Evolutionary conservation across 2,113 vertebrate species (phyloP), one percentile per base, ranked within the genome.

Genomic region (Rattus rattus): DNA sequence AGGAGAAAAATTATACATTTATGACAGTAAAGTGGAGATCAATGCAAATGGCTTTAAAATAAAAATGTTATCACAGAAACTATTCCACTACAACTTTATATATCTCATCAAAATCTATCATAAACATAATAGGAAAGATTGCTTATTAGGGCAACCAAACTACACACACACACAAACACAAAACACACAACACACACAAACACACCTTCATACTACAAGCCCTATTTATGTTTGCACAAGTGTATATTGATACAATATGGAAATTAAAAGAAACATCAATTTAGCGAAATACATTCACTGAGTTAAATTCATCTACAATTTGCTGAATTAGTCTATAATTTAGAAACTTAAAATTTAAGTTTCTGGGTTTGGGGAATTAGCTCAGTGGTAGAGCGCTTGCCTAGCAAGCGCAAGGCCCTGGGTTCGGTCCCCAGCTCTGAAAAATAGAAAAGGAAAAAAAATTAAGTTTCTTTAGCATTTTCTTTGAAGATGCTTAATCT

Each of bases 11-110:
- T 49, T 1, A 17, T 30, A 26, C 2, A 39, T 36, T 59, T 87
- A 77, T 56, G n/a, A 73, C 0, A 91, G 4, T 69, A 33, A 96
- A 87, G 79, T 85, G 20, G 94, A 80, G 2, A 90, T 10, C 24
- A 39, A 39, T 75, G 26, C 26, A 95, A 92, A 49, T 91, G 56
- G 81, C 61, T 87, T 94, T 85, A 73, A 79, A 92, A 80, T 24
- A 94, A 70, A 92, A 2, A 13, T 77, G 81, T 72, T 88, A 76
- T 81, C 85, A 54, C 7, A 89, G 43, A 43, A 80, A 26, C 28
- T 43, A 63, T 75, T 77, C 12, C 10, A n/a, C 19, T 69, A 30
- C 47, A 75, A 56, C 17, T 87, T 75, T 47, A 80, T 70, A 83
- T 6, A 72, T 69, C 9, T 22, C 56, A 80, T 69, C 5, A 83